A percentile compares a stretch with the other conserved stretches of the same genome.
Conservation (phyloP, 2,113 vertebrate genomes). For the Triplophysa tibetana region DNA sequence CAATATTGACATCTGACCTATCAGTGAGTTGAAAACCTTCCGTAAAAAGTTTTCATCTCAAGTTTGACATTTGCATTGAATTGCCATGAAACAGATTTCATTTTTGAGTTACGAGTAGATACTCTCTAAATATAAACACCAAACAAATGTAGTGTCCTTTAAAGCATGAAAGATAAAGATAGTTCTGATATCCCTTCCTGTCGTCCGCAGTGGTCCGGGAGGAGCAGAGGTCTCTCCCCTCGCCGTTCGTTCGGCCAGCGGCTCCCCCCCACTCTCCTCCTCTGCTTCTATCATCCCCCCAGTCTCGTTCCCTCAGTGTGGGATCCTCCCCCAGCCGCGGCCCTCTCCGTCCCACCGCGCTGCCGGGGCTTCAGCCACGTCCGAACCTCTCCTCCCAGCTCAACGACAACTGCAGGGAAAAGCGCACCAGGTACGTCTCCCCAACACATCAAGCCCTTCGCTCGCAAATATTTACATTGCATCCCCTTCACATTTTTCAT, state of each 20-base stretch:
- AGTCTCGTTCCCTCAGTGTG: slow-evolving; percentile 62
- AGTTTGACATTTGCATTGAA: too few relatives aligned
- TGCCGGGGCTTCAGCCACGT: slow-evolving; percentile 49
- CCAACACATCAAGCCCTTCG: not conserved
- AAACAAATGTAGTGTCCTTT: too few relatives aligned
- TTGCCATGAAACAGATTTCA: too few relatives aligned
- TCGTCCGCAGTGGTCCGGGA: slow-evolving; percentile 74
- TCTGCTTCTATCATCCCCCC: slow-evolving; percentile 71
- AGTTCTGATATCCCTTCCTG: not conserved
- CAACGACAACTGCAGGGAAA: slow-evolving; percentile 65
- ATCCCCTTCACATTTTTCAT: slow-evolving; percentile 17
- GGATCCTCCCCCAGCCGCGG: slow-evolving; percentile 69
- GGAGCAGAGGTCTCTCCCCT: slow-evolving; percentile 78
- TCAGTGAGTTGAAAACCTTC: too few relatives aligned
- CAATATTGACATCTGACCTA: too few relatives aligned
- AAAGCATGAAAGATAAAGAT: not conserved
- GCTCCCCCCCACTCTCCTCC: slow-evolving; percentile 63
- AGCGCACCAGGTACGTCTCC: slow-evolving; percentile 65
- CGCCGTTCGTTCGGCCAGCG: slow-evolving; percentile 79
- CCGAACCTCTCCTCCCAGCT: slow-evolving; percentile 61
- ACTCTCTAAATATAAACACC: not conserved
- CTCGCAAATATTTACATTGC: slow-evolving; percentile 13
- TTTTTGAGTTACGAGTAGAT: not conserved
- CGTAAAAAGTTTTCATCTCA: too few relatives aligned
- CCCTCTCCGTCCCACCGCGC: slow-evolving; percentile 39